Percentiles rank a stretch among this genome's conserved stretches.
These are phyloP conservation scores for Ligdia adustata DNA, from an alignment of 2,888 invertebrate species.

Conservation along the genomic window DNA sequence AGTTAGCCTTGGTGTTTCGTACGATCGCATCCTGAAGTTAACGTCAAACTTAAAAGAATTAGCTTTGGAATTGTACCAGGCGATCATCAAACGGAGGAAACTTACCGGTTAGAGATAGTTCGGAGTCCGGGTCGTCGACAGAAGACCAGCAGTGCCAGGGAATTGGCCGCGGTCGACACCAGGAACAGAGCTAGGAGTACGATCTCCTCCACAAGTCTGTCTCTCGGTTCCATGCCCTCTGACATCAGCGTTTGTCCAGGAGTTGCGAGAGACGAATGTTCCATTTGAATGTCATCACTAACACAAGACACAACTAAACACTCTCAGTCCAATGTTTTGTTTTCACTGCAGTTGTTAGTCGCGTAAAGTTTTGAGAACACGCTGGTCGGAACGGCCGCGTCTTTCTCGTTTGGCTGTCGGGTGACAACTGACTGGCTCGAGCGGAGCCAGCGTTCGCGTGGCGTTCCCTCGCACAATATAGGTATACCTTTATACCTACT, in stretches of 20 bases:
- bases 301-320: slow-evolving; percentile 72
- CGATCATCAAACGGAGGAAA: slow-evolving; percentile 31
- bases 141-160: slow-evolving; percentile 89
- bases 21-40: slow-evolving; percentile 34
- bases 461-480: slow-evolving; percentile 44
- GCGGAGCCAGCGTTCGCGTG: slow-evolving; percentile 46
- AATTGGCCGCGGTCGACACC: slow-evolving; percentile 89
- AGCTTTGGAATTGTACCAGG: slow-evolving; percentile 31
- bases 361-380: slow-evolving; percentile 82
- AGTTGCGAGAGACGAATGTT: slow-evolving; percentile 67
- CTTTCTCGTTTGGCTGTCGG: slow-evolving; percentile 75
- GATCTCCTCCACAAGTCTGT: slow-evolving; percentile 77
- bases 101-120: slow-evolving; percentile 91
- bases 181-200: slow-evolving; percentile 82
- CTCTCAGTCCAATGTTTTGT: slow-evolving; percentile 63
- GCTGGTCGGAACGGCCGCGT: slow-evolving; percentile 70
- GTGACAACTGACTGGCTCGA: slow-evolving; percentile 66
- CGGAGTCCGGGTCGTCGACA: slow-evolving; percentile 88
- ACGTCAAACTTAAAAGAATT: not conserved
- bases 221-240: slow-evolving; percentile 77
- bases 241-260: slow-evolving; percentile 78
- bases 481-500: slow-evolving; percentile 19
- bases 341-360: slow-evolving; percentile 74
- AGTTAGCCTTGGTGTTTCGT: slow-evolving; percentile 36
- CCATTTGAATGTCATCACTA: slow-evolving; percentile 79